Conservation (phyloP, 2,113 vertebrate species). For the Etia nguti region DNA sequence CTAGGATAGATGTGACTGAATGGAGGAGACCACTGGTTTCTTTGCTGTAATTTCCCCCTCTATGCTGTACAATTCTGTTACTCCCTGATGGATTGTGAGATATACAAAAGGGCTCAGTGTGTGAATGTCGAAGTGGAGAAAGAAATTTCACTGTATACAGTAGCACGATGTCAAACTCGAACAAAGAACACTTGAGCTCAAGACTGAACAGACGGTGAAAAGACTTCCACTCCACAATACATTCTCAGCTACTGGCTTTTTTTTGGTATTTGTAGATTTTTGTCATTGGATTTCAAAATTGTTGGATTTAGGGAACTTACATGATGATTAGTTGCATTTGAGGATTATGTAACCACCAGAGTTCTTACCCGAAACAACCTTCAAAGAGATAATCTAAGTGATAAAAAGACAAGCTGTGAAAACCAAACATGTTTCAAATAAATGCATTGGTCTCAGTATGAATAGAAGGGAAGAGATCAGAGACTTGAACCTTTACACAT, state of each 20-base stretch:
- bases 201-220: conserved; percentile 32
- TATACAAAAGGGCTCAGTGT: conserved; percentile 65
- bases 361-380: neutral
- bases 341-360: neutral
- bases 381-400: neutral
- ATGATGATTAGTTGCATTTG: conserved; percentile 13
- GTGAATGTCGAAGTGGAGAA: conserved; percentile 46
- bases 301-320: neutral
- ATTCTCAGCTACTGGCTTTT: neutral
- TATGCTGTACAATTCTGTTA: conserved; percentile 10
- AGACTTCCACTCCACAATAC: neutral
- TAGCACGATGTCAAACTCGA: neutral
- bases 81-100: neutral
- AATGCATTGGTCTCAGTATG: neutral
- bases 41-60: conserved; percentile 50
- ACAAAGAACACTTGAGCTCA: neutral
- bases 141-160: neutral
- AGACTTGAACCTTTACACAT: neutral
- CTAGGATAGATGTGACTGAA: conserved; percentile 35
- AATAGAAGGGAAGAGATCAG: neutral
- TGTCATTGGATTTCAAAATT: neutral
- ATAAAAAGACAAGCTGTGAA: neutral
- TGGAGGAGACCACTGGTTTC: conserved; percentile 48
- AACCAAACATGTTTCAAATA: neutral
- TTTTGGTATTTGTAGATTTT: conserved; percentile 8